Conservation (phyloP, 1,140 invertebrate species). For the Mesaphorura yosii region DNA sequence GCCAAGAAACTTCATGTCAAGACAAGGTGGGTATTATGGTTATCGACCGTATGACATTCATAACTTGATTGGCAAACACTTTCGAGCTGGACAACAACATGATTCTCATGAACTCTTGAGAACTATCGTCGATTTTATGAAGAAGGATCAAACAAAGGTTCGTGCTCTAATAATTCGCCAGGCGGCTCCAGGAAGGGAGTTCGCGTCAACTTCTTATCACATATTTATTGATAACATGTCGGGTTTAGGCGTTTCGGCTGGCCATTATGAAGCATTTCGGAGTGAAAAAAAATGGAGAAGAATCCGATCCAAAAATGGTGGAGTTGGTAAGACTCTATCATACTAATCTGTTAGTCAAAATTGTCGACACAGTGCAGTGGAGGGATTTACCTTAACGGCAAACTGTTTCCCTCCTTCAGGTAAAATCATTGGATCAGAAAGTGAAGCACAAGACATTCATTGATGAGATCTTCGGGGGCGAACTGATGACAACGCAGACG, state of each 20-base stretch:
- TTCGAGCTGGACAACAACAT: conserved; percentile 87
- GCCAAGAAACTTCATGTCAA: not conserved
- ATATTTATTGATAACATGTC: conserved; percentile 6
- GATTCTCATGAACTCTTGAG: conserved; percentile 89
- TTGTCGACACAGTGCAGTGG: not conserved
- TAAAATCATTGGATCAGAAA: conserved; percentile 28
- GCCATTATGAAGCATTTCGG: conserved; percentile 60
- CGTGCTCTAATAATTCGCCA: not conserved
- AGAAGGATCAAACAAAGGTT: conserved; percentile 30
- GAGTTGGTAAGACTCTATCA: conserved; percentile 49
- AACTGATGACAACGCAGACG: conserved; percentile 73
- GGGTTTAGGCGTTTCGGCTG: conserved; percentile 56
- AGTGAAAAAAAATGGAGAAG: conserved; percentile 45
- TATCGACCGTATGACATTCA: conserved; percentile 36
- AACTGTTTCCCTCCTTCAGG: conserved; percentile 12
- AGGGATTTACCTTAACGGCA: not conserved
- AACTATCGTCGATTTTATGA: conserved; percentile 28
- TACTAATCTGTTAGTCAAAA: not conserved
- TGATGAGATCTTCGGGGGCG: conserved; percentile 77
- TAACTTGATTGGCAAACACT: conserved; percentile 52
- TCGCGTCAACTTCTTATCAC: not conserved
- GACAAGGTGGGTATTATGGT: conserved; percentile 34
- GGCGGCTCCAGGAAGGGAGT: not conserved
- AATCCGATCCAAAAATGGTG: conserved; percentile 51
- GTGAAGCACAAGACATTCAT: conserved; percentile 51